A percentile compares a stretch with the other conserved stretches of the same genome.
Conservation (phyloP, 2,797 vertebrate species). For the Alca torda region DNA sequence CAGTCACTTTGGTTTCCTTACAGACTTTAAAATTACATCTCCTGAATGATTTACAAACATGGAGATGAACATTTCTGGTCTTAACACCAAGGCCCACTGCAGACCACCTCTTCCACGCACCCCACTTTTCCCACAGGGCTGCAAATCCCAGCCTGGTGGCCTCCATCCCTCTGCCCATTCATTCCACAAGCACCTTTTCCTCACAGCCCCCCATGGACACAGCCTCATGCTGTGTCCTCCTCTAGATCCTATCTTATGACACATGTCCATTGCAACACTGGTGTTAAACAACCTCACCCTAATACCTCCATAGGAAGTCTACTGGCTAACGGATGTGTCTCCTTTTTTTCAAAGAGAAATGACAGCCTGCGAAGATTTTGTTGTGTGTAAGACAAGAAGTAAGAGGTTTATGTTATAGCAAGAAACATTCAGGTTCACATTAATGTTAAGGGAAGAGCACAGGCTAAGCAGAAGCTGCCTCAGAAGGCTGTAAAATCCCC, state of each 20-base stretch:
- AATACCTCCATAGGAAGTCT: not conserved
- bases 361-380: not conserved
- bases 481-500: not conserved
- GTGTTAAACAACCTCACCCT: not conserved
- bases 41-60: not conserved
- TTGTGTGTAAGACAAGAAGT: not conserved
- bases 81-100: not conserved
- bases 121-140: not conserved
- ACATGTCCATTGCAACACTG: rapidly evolving
- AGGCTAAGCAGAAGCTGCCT: not conserved
- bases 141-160: not conserved
- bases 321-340: not conserved
- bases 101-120: not conserved
- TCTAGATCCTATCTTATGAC: not conserved
- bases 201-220: not conserved
- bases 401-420: not conserved
- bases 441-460: not conserved
- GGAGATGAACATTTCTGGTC: not conserved
- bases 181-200: not conserved
- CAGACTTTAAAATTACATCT: not conserved
- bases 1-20: not conserved
- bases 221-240: not conserved
- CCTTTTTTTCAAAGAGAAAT: not conserved
- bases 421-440: not conserved
- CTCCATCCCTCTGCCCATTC: not conserved